Evolutionary conservation across 2,797 vertebrate genomes (phyloP), one percentile per base, ranked within the genome.

Genomic region (Chelon labrosus): DNA sequence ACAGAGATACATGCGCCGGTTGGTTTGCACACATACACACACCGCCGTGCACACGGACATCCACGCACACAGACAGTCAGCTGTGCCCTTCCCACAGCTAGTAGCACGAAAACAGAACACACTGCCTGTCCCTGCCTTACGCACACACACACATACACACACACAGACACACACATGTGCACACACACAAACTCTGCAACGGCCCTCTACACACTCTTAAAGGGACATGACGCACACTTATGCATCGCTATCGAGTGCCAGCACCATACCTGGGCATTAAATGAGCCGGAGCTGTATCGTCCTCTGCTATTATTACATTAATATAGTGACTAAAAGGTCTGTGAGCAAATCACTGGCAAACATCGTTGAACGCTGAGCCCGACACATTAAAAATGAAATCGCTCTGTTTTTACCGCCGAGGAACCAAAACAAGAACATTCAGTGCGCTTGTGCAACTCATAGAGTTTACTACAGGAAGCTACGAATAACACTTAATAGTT

Each of bases 31-130:
- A 69, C 56, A 61, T 35, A 53, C 50, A 73, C 65, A 75, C 77
- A 44, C 54, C 58, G 44, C 5, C 37, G 39, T 51, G 69, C 79
- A 39, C 75, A 59, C 67, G 66, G 25, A 77, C 79, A 64, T 67
- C 78, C 81, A 82, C 35, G 58, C 78, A 85, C 80, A 80, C 88
- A 91, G 73, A 90, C 86, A 93, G 88, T 92, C 93, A 92, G 92
- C 91, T 93, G 90, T 91, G 91, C 84, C 91, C 92, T 94, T 94
- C 92, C 91, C 90, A 92, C 85, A 92, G 90, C 85, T 73, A 91
- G 86, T 85, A 91, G 85, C 91, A 89, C 70, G 67, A 93, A 94
- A 92, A 90, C 89, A 92, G 88, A 93, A 88, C 88, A 92, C 88
- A 88, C 85, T 76, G 85, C 87, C 85, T 87, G 82, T 81, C 84